These are phyloP conservation scores for Brenthis daphne DNA, from an alignment of 2,888 invertebrate genomes.

Conservation along the genomic window DNA sequence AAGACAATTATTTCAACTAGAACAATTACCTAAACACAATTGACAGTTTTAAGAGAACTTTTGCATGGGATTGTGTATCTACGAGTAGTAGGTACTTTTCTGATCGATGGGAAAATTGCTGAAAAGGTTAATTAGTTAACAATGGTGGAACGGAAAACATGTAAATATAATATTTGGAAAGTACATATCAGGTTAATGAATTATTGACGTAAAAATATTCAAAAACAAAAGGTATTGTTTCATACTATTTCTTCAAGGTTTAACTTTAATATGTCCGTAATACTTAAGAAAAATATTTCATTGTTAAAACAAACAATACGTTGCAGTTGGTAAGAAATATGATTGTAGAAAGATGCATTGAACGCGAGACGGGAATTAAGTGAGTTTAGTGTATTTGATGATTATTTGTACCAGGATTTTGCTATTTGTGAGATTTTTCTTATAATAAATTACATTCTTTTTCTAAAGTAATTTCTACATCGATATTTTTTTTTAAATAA, in stretches of 20 bases:
- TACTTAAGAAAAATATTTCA: conserved; percentile 15
- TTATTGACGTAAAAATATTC: conserved; percentile 25
- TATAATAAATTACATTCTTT: not conserved
- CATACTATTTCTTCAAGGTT: conserved; percentile 8
- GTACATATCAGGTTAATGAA: conserved; percentile 23
- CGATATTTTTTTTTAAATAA: no score
- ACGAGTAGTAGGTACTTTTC: no score
- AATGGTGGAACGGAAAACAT: conserved; percentile 16
- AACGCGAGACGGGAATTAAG: conserved; percentile 14
- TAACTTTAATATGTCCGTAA: not conserved
- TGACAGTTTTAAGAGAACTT: no score
- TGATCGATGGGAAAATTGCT: not conserved
- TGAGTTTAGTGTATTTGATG: conserved; percentile 12
- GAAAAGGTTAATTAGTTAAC: conserved; percentile 12
- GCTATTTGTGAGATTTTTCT: conserved; percentile 14
- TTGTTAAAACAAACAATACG: conserved; percentile 5
- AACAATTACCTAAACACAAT: no score
- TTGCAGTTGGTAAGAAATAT: conserved; percentile 13
- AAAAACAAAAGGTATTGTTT: conserved; percentile 32
- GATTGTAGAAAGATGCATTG: conserved; percentile 14
- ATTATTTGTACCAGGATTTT: conserved; percentile 4
- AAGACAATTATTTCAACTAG: no score
- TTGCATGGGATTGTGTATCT: no score
- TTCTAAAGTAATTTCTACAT: no score
- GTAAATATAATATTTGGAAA: conserved; percentile 18